Evolutionary conservation across 2,888 invertebrate species (phyloP).

Genomic region (Oscheius sp.): DNA sequence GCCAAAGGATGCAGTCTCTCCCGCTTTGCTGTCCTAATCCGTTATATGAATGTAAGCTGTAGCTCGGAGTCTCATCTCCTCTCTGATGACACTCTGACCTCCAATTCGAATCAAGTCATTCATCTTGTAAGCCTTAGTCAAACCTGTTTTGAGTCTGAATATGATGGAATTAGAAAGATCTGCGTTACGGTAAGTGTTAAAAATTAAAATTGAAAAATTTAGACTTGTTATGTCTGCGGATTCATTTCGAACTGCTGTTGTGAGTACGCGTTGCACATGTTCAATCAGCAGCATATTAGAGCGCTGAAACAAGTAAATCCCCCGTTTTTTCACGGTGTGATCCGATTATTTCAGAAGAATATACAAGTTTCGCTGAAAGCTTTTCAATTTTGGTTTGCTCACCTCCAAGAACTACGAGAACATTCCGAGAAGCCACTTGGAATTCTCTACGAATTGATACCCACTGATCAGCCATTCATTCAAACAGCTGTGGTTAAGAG

Average conservation of each 20-base stretch:
- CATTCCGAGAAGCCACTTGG: too few species aligned
- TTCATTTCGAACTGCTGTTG: background rate
- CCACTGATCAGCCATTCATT: too few species aligned
- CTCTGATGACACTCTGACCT: too few species aligned
- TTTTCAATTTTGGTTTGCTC: background rate
- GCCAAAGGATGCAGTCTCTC: too few species aligned
- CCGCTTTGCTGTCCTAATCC: too few species aligned
- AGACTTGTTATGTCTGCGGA: constrained; percentile 18
- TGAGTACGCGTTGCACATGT: constrained; percentile 5
- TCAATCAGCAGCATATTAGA: background rate
- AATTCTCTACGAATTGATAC: too few species aligned
- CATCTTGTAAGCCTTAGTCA: too few species aligned
- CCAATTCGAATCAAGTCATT: too few species aligned
- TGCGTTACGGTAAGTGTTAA: constrained; percentile 1
- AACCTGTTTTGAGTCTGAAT: background rate
- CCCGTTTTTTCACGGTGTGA: background rate
- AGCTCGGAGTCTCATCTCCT: too few species aligned
- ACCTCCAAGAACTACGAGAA: too few species aligned
- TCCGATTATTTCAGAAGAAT: background rate
- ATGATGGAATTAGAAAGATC: background rate
- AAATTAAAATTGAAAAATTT: background rate
- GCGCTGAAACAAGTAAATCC: background rate
- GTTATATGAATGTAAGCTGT: too few species aligned
- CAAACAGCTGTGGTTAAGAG: too few species aligned
- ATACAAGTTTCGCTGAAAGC: background rate